Percentiles rank a stretch among this genome's conserved stretches.
phyloP scores from a whole-genome alignment of 2,797 vertebrate species.

The Bucorvus abyssinicus region DNA sequence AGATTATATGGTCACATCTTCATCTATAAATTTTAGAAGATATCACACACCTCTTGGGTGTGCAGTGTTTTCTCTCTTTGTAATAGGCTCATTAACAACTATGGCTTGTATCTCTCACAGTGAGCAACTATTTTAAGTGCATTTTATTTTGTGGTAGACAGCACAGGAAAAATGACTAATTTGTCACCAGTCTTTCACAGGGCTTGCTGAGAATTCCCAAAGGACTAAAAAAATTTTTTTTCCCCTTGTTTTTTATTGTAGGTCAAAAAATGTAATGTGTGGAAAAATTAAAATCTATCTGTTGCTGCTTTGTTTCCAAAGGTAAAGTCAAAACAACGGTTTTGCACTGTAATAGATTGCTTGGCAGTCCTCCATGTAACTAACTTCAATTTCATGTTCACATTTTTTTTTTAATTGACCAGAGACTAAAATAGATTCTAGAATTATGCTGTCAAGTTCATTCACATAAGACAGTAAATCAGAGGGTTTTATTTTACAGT shows the following conservation, averaged over 20 bases:
- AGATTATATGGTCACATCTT: background rate
- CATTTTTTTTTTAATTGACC: constrained; percentile 27
- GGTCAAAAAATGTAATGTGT: background rate
- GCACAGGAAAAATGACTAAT: background rate
- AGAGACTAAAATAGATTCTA: background rate
- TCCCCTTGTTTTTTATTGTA: no score
- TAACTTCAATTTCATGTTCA: constrained; percentile 6
- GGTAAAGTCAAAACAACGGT: background rate
- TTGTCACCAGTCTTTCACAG: background rate
- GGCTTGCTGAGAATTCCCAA: background rate
- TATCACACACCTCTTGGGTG: background rate
- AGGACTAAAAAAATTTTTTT: no score
- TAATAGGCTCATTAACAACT: background rate
- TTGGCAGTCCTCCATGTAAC: background rate
- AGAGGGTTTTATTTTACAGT: background rate
- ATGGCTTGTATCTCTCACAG: background rate
- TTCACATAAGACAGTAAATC: background rate
- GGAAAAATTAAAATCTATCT: background rate
- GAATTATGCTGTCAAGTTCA: background rate
- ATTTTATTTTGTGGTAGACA: constrained; percentile 17
- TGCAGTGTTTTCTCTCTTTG: background rate
- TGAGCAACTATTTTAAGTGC: background rate
- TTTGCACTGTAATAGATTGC: background rate
- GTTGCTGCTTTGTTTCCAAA: background rate
- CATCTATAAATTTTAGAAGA: constrained; percentile 26